Base-by-base conservation (phyloP, 2,888 invertebrate genomes). In the Cheilosia grossa region DNA sequence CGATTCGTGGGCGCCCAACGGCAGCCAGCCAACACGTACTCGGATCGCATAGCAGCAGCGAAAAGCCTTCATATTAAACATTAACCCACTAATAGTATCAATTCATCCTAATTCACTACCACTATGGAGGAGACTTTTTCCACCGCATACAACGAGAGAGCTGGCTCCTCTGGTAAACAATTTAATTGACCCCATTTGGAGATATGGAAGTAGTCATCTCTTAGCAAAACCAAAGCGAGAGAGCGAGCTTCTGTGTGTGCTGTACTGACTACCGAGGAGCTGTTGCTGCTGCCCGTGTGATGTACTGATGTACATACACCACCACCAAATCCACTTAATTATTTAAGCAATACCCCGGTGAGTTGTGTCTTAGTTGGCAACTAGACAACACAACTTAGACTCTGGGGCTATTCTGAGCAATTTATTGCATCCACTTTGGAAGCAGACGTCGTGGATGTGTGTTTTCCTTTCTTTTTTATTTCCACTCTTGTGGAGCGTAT, bases 131-230 rank as follows among this genome's bases (percentile, higher is more conserved):
- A 54, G 73, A 44, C 33, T 69, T 69, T 37, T 17, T 15, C n/a
- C 30, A 30, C 27, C 27, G 30, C 44, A 27, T 15, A 37, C 37
- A 54, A 27, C 2, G n/a, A 67, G 42, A 54, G 30, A 15, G 19
- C 17, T 19, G 17, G 47, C 17, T 47, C 3, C 69, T 66, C 70
- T 19, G 54, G 80, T 64, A 77, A 81, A 81, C 81, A 85, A 85
- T 85, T 85, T 85, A 85, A 85, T 85, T 85, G 85, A 85, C 85
- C 85, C 70, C 81, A 72, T 85, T 85, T 72, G 66, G 40, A 70
- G 72, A 70, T 37, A 37, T 72, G 54, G 70, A 77, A 85, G 85
- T 72, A 85, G 85, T 72, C 66, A 75, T 42, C 70, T 80, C 40
- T 59, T 64, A 54, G 58, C 51, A 61, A 10, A 42, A 49, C 69